Percentiles rank a stretch among this genome's conserved stretches.
Evolutionary conservation across 2,888 invertebrate genomes (phyloP).

Genomic region (Sphaerophoria rueppellii): DNA sequence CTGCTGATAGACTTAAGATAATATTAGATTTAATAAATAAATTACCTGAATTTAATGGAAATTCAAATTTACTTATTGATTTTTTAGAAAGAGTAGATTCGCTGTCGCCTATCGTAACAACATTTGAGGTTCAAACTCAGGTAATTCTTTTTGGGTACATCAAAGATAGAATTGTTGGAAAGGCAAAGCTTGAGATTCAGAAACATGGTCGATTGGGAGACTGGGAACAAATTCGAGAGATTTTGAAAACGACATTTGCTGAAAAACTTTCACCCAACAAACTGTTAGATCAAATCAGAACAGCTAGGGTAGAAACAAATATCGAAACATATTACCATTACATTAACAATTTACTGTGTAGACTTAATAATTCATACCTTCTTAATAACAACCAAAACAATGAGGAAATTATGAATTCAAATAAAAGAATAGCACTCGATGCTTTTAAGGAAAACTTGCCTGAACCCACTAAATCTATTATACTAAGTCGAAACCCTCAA

Average conservation of each 20-base stretch:
- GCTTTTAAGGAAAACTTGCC: constrained; percentile 35
- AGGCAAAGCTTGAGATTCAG: constrained; percentile 22
- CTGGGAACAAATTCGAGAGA: constrained; percentile 27
- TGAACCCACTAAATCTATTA: constrained; percentile 37
- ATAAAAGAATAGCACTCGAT: constrained; percentile 44
- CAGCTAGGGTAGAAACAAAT: not conserved
- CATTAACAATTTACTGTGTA: constrained; percentile 33
- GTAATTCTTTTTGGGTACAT: constrained; percentile 27
- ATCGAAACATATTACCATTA: constrained; percentile 44
- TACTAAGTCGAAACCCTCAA: constrained; percentile 29
- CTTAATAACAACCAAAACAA: not conserved
- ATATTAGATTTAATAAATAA: constrained; percentile 35
- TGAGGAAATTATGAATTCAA: not conserved
- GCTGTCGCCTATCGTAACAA: not conserved
- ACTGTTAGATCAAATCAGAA: no score
- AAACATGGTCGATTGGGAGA: constrained; percentile 18
- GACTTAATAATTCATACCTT: constrained; percentile 22
- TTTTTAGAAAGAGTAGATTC: constrained; percentile 27
- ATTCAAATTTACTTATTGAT: not conserved
- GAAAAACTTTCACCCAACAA: not conserved
- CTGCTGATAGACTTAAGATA: constrained; percentile 26
- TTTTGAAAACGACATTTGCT: not conserved
- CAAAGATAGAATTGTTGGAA: constrained; percentile 30
- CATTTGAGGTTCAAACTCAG: not conserved
- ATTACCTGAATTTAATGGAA: constrained; percentile 13